Conservation (phyloP, 2,113 vertebrate species). For the Myiozetetes cayanensis region DNA sequence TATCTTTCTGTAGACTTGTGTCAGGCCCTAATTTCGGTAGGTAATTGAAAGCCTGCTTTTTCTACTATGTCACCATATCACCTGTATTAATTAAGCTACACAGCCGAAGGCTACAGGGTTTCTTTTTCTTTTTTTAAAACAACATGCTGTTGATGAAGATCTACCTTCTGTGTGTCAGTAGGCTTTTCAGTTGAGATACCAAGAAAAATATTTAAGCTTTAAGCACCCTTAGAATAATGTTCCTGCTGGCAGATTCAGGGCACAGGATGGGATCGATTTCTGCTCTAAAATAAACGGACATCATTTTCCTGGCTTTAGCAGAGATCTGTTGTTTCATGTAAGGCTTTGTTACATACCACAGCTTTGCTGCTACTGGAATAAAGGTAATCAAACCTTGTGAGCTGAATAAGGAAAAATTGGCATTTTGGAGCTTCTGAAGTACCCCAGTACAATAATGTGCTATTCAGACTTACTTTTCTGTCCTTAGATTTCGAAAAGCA, state of each 20-base stretch:
- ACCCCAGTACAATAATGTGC: background rate
- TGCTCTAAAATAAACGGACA: background rate
- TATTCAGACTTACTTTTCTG: constrained; percentile 75
- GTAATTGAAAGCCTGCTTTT: background rate
- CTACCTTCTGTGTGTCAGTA: background rate
- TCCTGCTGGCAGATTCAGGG: background rate
- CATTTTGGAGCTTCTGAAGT: background rate
- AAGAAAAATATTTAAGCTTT: background rate
- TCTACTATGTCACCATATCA: background rate
- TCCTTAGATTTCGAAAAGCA: constrained; percentile 81
- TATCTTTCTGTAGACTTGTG: background rate
- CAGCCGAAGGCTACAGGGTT: background rate
- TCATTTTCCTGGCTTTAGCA: background rate
- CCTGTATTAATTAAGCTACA: background rate
- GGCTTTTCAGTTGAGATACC: background rate
- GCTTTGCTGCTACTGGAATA: background rate
- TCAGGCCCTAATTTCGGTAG: background rate
- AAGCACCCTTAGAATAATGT: background rate
- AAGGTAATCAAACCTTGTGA: background rate
- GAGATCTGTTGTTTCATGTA: background rate
- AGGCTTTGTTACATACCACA: background rate
- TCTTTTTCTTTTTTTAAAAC: background rate
- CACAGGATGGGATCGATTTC: background rate
- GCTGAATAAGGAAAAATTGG: background rate
- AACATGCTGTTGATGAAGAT: background rate